Evolutionary conservation across 2,888 invertebrate genomes (phyloP), one percentile per base, ranked within the genome.

Genomic region (Synanthedon formicaeformis): DNA sequence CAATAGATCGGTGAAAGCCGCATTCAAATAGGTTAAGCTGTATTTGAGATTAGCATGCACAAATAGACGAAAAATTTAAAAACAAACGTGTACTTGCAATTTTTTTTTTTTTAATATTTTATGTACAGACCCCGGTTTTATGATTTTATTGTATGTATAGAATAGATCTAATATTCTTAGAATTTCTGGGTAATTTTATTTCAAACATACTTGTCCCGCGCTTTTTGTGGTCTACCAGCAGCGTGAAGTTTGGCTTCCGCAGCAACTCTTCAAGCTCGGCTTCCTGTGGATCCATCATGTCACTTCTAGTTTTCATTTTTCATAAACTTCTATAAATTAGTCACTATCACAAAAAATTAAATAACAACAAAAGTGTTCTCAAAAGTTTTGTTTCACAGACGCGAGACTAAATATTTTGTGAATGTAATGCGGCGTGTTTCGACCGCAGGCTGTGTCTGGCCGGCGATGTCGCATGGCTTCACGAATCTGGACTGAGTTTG

Each of bases 251-350:
- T 18, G 81, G 78, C 60, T 81, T 84, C 62, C 81, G 81, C 54
- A 87, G 71, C 56, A 87, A 63, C 60, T 83, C 86, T 65, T 87
- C 77, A 60, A 86, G 69, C 71, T 87, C 86, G 34, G 83, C 75
- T 63, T 72, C 78, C 64, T 72, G 78, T 50, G 69, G 63, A 54
- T 64, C 69, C 40, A 59, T 48, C 23, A 72, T 71, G 16, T 71
- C 75, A 55, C 60, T 70, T 56, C 65, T 77, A 34, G 77, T 59
- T 62, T 79, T 82, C 85, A 85, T 85, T 40, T 63, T 69, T 41
- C 8, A 34, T 34, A 34, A 27, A 34, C 34, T 34, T 10, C 34
- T 34, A 34, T 10, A 34, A 34, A 34, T 8, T 13, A 3, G 13
- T 13, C 48, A 13, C 18, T 51, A 51, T 27, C 11, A 45, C 48